Evolutionary conservation across 64 coral and sea anemone species (phyloP), one percentile per base, ranked within the genome.

Genomic region (Dendrophyllia cribrosa): DNA sequence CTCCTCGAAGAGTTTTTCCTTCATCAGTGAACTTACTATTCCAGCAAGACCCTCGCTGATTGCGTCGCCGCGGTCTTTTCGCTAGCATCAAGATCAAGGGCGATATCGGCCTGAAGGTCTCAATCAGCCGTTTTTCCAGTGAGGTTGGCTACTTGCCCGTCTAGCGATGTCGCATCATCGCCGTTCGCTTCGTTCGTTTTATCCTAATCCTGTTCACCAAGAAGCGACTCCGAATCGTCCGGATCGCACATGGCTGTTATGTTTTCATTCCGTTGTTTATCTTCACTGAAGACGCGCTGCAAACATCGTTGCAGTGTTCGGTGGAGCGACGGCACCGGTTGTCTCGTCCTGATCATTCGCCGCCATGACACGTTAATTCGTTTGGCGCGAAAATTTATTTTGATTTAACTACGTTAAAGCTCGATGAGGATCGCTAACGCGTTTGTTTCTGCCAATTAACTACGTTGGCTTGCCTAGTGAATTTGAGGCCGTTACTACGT

Each of bases 191-290:
- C n/a, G n/a, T n/a, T n/a, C n/a, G n/a, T n/a, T n/a, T n/a, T n/a
- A n/a, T n/a, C n/a, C n/a, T n/a, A n/a, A n/a, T n/a, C n/a, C n/a
- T n/a, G n/a, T n/a, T n/a, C n/a, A n/a, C n/a, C n/a, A n/a, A n/a
- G n/a, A n/a, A n/a, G n/a, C n/a, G n/a, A n/a, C n/a, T n/a, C n/a
- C n/a, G n/a, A n/a, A n/a, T n/a, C n/a, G 66, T n/a, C 65, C 0
- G 66, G 84, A 43, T 87, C 67, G 17, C 20, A 43, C 11, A 87
- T 87, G 49, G 45, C 51, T 19, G 53, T 16, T 43, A 87, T 87
- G 61, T 87, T 87, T n/a, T 87, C 66, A 70, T 87, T 87, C 84
- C 53, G 53, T 46, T 72, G n/a, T n/a, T n/a, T n/a, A 56, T 72
- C 19, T 56, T 71, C 84, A 87, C 23, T 87, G 64, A 11, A 87